A percentile compares a stretch with the other conserved stretches of the same genome.
These are phyloP conservation scores for Ptilonorhynchus violaceus DNA, from an alignment of 2,113 vertebrate genomes.

Conservation along the genomic window DNA sequence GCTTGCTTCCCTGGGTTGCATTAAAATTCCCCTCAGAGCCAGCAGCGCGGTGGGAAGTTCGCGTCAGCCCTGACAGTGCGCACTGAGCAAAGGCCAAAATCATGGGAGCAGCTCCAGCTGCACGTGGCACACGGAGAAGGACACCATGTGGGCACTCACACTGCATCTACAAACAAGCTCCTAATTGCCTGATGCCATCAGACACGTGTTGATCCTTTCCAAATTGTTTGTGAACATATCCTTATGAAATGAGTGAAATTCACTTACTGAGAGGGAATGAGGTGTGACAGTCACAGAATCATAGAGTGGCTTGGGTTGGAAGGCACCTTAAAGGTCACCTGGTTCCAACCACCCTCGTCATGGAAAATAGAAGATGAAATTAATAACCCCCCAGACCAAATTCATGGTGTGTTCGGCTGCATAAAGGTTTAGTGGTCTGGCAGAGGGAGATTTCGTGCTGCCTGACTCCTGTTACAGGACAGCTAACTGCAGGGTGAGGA, in stretches of 20 bases:
- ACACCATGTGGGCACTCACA: neutral
- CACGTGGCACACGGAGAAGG: accelerated
- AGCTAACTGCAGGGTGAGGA: neutral
- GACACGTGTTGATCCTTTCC: neutral
- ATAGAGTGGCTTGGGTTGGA: neutral
- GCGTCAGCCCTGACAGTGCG: accelerated
- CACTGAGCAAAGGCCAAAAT: neutral
- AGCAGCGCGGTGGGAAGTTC: accelerated
- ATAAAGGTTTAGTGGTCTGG: neutral
- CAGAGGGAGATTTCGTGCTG: accelerated
- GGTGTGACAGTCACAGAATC: neutral
- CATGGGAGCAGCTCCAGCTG: neutral
- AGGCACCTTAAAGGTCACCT: neutral
- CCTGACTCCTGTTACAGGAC: neutral
- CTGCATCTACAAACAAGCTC: neutral
- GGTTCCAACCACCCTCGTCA: neutral
- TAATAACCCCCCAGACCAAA: neutral
- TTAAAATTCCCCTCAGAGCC: neutral
- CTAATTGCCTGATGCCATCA: neutral
- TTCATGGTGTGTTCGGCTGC: neutral
- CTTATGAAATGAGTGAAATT: neutral
- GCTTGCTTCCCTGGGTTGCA: neutral
- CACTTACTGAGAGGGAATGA: neutral
- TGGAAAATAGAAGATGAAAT: neutral
- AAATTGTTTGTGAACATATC: neutral